Base-by-base conservation (phyloP, 1,140 invertebrate genomes). In the Trichonephila clavipes region DNA sequence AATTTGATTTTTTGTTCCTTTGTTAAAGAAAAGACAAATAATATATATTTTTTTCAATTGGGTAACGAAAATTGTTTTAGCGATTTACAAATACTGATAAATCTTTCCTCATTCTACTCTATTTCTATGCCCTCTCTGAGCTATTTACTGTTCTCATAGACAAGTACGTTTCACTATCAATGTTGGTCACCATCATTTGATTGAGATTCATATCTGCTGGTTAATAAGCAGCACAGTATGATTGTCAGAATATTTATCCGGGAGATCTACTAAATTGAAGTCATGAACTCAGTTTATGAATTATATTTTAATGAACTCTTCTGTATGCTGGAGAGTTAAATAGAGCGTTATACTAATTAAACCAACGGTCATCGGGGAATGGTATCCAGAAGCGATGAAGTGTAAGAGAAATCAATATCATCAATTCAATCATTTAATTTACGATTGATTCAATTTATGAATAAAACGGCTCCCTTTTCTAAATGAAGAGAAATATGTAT, bases 261-360 rank as follows among this genome's bases (percentile, higher is more conserved):
- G 64, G n/a, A 66, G 21, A 5, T 66, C 64, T 66, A 66, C 64
- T n/a, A 66, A 66, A n/a, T 66, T 66, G 64, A 18, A n/a, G 8
- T 66, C 64, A 66, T 66, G 64, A 6, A 66, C 64, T 66, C 51
- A 24, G 21, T 19, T 66, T 66, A 66, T 66, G 64, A 19, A n/a
- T 6, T 66, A 18, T 66, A 66, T 66, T 66, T 66, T 66, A 66
- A 66, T 66, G 64, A 66, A 66, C 64, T 24, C 64, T 66, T 14
- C n/a, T 21, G 24, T 18, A 10, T 24, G 4, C 28, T 40, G 24
- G 72, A n/a, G 72, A 34, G 77, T 81, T 24, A 44, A 81, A 81
- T 81, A 81, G 34, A 81, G 82, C 51, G 24, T 24, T 19, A 85
- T 51, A 58, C 44, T 85, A 85, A 85, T 85, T 51, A 85, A 58